Conservation (phyloP, 35 echinoderm and acorn worm species). For the Strongylocentrotus purpuratus region DNA sequence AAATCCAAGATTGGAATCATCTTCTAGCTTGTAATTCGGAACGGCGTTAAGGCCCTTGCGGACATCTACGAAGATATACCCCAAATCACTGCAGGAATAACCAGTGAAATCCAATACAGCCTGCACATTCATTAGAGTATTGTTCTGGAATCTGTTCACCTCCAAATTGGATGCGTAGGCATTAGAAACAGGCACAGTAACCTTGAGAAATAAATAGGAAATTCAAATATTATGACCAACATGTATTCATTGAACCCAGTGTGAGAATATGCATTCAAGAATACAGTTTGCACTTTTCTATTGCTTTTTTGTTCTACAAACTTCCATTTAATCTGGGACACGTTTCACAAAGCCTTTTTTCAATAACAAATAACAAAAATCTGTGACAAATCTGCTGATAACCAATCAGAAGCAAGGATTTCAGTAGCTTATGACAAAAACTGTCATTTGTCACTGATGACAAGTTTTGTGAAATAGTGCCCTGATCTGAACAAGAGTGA, state of each 20-base stretch:
- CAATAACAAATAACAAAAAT: no score
- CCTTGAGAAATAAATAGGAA: background rate
- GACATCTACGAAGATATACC: constrained; percentile 62
- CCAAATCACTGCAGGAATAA: constrained; percentile 45
- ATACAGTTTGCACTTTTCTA: no score
- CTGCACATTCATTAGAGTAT: constrained; percentile 31
- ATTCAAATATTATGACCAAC: background rate
- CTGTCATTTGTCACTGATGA: no score
- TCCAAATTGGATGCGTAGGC: background rate
- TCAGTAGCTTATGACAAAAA: no score
- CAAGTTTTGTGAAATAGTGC: no score
- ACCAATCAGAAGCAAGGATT: no score
- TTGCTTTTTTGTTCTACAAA: no score
- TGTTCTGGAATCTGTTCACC: background rate
- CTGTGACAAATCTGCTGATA: no score
- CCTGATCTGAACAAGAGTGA: no score
- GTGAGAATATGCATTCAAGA: no score
- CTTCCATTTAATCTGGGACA: no score
- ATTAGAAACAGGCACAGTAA: constrained; percentile 2
- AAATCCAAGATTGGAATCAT: constrained; percentile 22
- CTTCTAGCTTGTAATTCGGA: constrained; percentile 60
- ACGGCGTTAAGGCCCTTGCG: constrained; percentile 29
- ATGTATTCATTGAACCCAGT: background rate
- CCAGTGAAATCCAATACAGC: constrained; percentile 51
- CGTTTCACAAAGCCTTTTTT: no score